Evolutionary conservation across 1,140 invertebrate species (phyloP).

Genomic region (Solenopsis fugax): DNA sequence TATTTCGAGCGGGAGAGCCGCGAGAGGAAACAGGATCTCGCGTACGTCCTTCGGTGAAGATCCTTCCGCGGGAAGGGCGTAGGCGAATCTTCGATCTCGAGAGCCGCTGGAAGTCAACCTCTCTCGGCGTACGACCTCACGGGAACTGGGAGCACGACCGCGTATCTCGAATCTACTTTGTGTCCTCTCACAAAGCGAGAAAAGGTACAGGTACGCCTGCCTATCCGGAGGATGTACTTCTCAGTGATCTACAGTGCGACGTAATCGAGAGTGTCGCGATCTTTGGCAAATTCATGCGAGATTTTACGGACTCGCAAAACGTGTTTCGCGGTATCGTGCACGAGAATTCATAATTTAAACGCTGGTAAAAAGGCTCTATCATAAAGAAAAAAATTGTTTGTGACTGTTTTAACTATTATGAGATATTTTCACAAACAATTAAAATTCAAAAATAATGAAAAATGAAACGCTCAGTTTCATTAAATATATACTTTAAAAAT

Average conservation of each 20-base stretch:
- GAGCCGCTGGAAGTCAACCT: conserved; percentile 75
- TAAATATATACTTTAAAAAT: background rate
- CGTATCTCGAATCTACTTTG: conserved; percentile 85
- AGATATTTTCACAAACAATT: background rate
- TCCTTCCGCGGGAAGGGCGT: conserved; percentile 76
- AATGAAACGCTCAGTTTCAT: background rate
- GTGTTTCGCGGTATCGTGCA: conserved; percentile 29
- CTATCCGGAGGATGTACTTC: conserved; percentile 78
- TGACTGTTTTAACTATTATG: background rate
- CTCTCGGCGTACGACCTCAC: conserved; percentile 75
- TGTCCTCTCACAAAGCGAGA: conserved; percentile 78
- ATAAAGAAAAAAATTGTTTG: background rate
- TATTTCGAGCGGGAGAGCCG: conserved; percentile 61
- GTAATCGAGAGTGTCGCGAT: conserved; percentile 43
- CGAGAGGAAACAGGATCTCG: conserved; percentile 71
- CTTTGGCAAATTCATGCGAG: conserved; percentile 54
- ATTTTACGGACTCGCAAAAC: conserved; percentile 63
- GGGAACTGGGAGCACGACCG: conserved; percentile 81
- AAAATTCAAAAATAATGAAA: conserved; percentile 1
- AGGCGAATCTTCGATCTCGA: conserved; percentile 84
- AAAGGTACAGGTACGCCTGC: conserved; percentile 76
- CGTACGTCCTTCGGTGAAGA: conserved; percentile 64
- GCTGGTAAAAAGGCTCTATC: background rate
- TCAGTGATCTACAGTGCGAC: conserved; percentile 77
- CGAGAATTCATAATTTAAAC: conserved; percentile 4